Conservation (phyloP, 2,113 vertebrate species). For the Tyrannus savana region DNA sequence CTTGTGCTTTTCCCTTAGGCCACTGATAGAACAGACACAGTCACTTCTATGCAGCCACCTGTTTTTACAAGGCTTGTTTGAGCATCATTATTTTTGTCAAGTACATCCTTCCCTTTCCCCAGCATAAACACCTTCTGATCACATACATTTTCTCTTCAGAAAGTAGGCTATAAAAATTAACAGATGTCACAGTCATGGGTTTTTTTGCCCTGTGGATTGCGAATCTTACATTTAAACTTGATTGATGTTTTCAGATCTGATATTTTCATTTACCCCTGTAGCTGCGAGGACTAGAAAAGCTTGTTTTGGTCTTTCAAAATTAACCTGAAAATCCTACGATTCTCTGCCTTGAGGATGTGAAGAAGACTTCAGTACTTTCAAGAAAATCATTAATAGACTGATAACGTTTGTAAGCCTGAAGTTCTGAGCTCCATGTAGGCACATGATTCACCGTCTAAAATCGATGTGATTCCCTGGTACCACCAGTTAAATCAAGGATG, state of each 20-base stretch:
- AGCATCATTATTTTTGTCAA: neutral
- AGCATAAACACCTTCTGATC: slow-evolving; percentile 19
- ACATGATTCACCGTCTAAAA: neutral
- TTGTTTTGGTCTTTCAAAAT: neutral
- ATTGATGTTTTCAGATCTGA: slow-evolving; percentile 5
- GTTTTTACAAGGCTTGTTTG: neutral
- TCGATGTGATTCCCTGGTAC: neutral
- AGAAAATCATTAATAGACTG: neutral
- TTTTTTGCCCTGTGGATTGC: neutral
- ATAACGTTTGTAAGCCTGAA: neutral
- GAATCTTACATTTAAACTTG: neutral
- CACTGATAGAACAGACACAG: neutral
- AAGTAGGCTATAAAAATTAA: slow-evolving; percentile 19
- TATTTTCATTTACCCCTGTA: neutral
- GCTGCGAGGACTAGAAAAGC: neutral
- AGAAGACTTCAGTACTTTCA: neutral
- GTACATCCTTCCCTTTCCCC: neutral
- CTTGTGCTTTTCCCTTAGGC: slow-evolving; percentile 20
- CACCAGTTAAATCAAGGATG: neutral
- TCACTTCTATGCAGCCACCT: neutral
- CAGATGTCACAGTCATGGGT: neutral
- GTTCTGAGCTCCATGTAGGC: neutral
- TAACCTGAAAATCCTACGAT: neutral
- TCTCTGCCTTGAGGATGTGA: neutral
- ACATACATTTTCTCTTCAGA: neutral